Conservation (phyloP, 2,888 invertebrate species). For the Meteorus cinctellus region DNA sequence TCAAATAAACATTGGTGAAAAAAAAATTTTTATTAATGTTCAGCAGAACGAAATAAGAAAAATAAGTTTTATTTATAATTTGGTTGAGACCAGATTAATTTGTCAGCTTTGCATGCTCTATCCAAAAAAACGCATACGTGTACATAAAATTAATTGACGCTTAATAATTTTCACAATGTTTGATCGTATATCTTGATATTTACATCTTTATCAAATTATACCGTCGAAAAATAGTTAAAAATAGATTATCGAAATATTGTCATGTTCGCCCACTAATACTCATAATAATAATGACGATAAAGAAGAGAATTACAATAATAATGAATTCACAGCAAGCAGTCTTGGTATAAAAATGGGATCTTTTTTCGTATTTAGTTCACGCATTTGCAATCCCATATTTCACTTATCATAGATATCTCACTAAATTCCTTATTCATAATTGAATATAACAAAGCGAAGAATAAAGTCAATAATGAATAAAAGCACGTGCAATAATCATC, state of each 20-base stretch:
- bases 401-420: not conserved
- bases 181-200: not conserved
- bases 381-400: not conserved
- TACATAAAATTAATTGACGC: not conserved
- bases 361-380: not conserved
- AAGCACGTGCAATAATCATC: not conserved
- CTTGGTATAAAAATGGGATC: not conserved
- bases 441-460: not conserved
- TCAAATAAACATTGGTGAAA: not conserved
- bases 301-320: not conserved
- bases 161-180: not conserved
- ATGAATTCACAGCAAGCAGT: constrained; percentile 16
- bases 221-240: not conserved
- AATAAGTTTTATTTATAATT: too few relatives aligned
- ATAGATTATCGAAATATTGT: not conserved
- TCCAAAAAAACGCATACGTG: not conserved
- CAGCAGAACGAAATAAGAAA: too few relatives aligned
- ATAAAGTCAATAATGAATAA: not conserved
- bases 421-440: not conserved
- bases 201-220: not conserved
- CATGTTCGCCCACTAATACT: not conserved
- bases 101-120: too few relatives aligned
- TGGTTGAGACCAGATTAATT: too few relatives aligned
- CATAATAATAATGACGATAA: not conserved
- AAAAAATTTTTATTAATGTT: not conserved